These are phyloP conservation scores for Blera fallax DNA, from an alignment of 2,888 invertebrate genomes.

Conservation along the genomic window DNA sequence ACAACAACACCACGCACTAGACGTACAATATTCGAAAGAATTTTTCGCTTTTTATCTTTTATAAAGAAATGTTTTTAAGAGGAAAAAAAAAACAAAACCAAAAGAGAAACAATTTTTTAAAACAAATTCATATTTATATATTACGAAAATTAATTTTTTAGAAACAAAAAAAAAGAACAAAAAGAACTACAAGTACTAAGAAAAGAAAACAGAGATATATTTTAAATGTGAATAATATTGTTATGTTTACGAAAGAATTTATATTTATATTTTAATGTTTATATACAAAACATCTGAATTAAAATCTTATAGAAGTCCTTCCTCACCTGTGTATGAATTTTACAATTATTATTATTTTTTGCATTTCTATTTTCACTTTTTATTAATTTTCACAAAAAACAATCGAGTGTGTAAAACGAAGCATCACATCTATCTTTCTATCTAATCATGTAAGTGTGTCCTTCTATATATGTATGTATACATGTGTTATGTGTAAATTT, in stretches of 20 bases:
- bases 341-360: neutral
- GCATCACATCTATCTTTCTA: constrained; percentile 38
- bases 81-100: constrained; percentile 44
- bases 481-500: constrained; percentile 39
- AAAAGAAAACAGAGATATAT: constrained; percentile 36
- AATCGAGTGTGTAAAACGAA: constrained; percentile 24
- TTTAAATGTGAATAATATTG: constrained; percentile 41
- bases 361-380: constrained; percentile 13
- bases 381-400: neutral
- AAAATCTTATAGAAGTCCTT: constrained; percentile 17
- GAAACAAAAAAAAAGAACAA: constrained; percentile 2
- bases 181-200: neutral
- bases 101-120: constrained; percentile 41
- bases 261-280: constrained; percentile 44
- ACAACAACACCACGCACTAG: constrained; percentile 80
- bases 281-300: constrained; percentile 40
- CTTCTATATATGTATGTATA: constrained; percentile 30
- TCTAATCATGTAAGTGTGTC: neutral
- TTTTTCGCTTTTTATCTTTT: constrained; percentile 79
- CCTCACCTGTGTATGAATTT: constrained; percentile 34
- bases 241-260: constrained; percentile 25
- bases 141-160: constrained; percentile 9
- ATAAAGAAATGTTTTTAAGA: constrained; percentile 80
- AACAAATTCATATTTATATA: constrained; percentile 48
- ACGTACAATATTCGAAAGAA: constrained; percentile 79